A percentile compares a stretch with the other conserved stretches of the same genome.
Evolutionary conservation across 2,113 vertebrate genomes (phyloP).

Genomic region (Rhineura floridana): DNA sequence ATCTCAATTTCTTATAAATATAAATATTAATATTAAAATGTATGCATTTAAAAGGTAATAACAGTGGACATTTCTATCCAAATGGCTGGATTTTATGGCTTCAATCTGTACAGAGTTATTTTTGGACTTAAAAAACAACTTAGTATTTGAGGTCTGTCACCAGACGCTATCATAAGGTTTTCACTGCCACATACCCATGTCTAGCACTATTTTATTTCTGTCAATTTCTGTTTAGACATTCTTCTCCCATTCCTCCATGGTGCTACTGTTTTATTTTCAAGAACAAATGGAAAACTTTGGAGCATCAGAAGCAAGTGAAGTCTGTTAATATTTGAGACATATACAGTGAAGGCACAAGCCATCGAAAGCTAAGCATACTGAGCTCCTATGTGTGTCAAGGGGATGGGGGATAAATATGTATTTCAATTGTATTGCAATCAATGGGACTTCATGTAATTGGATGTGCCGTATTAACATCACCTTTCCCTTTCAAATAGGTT

Average conservation of each 20-base stretch:
- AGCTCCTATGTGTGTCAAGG: neutral
- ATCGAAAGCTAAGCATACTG: neutral
- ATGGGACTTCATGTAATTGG: neutral
- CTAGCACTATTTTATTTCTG: constrained; percentile 29
- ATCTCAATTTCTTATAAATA: neutral
- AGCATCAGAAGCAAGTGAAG: constrained; percentile 11
- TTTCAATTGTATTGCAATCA: neutral
- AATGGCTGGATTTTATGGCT: neutral
- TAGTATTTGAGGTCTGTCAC: constrained; percentile 36
- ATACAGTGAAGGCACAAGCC: neutral
- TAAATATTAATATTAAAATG: neutral
- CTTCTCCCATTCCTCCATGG: neutral
- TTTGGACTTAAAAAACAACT: constrained; percentile 15
- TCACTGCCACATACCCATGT: constrained; percentile 29
- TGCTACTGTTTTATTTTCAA: constrained; percentile 28
- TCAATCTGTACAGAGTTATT: constrained; percentile 14
- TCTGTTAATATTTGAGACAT: neutral
- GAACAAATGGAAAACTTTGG: neutral
- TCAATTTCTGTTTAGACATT: constrained; percentile 12
- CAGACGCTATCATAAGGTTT: constrained; percentile 14
- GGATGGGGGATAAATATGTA: neutral
- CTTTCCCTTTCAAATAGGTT: neutral
- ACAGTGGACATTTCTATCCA: neutral
- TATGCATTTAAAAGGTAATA: neutral
- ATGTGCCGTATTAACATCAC: neutral